Evolutionary conservation across 2,888 invertebrate genomes (phyloP).

Genomic region (Phanerotoma sp.): DNA sequence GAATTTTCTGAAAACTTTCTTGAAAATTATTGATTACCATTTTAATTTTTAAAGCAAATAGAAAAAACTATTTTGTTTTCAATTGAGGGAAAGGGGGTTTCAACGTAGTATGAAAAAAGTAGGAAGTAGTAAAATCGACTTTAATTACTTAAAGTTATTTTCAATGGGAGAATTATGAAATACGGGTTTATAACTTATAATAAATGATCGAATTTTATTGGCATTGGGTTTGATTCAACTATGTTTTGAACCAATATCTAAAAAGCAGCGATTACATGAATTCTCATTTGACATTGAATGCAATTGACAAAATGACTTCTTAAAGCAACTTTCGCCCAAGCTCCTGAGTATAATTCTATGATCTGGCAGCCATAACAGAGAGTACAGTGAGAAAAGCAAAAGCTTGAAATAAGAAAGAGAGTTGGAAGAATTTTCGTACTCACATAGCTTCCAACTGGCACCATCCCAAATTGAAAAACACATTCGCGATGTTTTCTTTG

Average conservation of each 20-base stretch:
- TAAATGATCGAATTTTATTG: too few species aligned
- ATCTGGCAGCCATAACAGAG: conserved; percentile 13
- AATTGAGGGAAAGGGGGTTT: too few species aligned
- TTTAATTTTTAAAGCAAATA: too few species aligned
- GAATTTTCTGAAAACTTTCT: too few species aligned
- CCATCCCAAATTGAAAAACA: conserved; percentile 56
- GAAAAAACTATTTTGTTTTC: too few species aligned
- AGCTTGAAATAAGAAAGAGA: conserved; percentile 13
- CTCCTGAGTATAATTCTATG: conserved; percentile 18
- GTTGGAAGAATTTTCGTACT: conserved; percentile 33
- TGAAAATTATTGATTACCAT: too few species aligned
- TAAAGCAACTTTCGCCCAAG: conserved; percentile 10
- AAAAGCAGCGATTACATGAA: conserved; percentile 8
- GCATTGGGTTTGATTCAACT: too few species aligned
- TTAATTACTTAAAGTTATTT: too few species aligned
- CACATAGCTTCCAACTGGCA: conserved; percentile 46
- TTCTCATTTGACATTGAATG: conserved; percentile 11
- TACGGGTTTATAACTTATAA: too few species aligned
- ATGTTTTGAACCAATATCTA: conserved; percentile 9
- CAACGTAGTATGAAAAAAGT: too few species aligned
- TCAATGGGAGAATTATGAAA: too few species aligned
- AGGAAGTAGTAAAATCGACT: too few species aligned
- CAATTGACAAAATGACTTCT: conserved; percentile 17
- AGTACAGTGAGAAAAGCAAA: conserved; percentile 22
- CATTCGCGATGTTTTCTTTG: conserved; percentile 54